These are phyloP conservation scores for Copsychus sechellarum DNA, from an alignment of 2,113 vertebrate species.

Conservation along the genomic window DNA sequence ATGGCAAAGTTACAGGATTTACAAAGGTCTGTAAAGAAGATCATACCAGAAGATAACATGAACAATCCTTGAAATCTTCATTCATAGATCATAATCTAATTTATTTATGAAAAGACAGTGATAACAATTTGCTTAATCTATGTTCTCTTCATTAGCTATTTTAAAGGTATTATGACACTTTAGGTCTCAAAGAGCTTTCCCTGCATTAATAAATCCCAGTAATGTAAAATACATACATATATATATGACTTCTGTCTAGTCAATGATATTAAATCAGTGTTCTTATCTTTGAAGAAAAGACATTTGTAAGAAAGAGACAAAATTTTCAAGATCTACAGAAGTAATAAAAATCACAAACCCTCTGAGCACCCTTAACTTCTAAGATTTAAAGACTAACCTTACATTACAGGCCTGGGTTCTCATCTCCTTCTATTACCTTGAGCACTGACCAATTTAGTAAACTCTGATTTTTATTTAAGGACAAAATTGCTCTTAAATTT, in stretches of 20 bases:
- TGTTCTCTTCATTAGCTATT: not conserved
- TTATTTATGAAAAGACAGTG: not conserved
- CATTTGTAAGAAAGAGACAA: too few relatives aligned
- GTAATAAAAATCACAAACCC: not conserved
- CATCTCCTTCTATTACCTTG: not conserved
- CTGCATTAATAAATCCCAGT: not conserved
- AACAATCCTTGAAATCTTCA: not conserved
- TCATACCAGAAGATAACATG: not conserved
- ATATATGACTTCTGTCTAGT: not conserved
- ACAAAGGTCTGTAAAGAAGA: not conserved
- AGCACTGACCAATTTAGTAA: not conserved
- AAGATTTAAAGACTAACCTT: not conserved
- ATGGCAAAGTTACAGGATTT: not conserved
- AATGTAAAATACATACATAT: not conserved
- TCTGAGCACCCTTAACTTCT: not conserved
- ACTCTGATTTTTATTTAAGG: not conserved
- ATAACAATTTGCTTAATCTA: not conserved
- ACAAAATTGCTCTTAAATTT: not conserved
- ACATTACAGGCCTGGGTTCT: not conserved
- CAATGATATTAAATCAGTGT: not conserved
- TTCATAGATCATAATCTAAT: not conserved
- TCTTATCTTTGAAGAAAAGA: too few relatives aligned
- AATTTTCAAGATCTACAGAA: not conserved
- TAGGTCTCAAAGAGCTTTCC: not conserved
- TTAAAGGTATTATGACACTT: not conserved